Evolutionary conservation across 2,113 vertebrate genomes (phyloP), one percentile per base, ranked within the genome.

Genomic region (Syngnathus typhle): DNA sequence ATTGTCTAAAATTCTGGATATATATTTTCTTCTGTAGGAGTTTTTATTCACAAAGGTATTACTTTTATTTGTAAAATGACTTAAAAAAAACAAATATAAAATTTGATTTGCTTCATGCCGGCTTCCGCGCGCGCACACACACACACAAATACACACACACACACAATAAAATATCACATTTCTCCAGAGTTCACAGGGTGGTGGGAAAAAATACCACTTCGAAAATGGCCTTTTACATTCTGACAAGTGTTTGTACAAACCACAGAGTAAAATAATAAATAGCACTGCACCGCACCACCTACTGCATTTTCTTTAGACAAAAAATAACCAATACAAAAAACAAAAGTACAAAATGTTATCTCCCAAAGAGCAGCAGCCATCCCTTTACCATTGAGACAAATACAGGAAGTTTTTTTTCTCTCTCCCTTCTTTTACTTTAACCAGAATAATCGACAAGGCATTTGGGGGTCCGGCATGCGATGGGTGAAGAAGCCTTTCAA

Each of bases 1-100:
- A 98, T 98, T 98, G 95, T 97, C 94, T 94, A 94, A 92, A 92
- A 90, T 92, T 92, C 90, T 90, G 89, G 81, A 91, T 91, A 89
- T 88, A 91, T 87, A 32, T 90, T 90, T 88, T 86, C 88, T 89
- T 88, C 87, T 86, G 84, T 87, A 83, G 78, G 73, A 80, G 83
- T 74, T 52, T 84, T 83, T 90, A 91, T 90, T 89, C 89, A 91
- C 86, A 92, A 88, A 85, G 82, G 75, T 86, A 36, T 36, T 56
- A 21, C 78, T 81, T 79, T 68, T 23, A 80, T 74, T 84, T 84
- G 87, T 68, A 78, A 85, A 88, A 84, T 89, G 85, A 89, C 84
- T 55, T 32, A 6, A 87, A 88, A 88, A 89, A 81, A 87, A 88
- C 85, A 85, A 87, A 86, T 89, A 87, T 84, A 89, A 87, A 90